Evolutionary conservation across 2,888 invertebrate species (phyloP).

Genomic region (Acrobasis repandana): DNA sequence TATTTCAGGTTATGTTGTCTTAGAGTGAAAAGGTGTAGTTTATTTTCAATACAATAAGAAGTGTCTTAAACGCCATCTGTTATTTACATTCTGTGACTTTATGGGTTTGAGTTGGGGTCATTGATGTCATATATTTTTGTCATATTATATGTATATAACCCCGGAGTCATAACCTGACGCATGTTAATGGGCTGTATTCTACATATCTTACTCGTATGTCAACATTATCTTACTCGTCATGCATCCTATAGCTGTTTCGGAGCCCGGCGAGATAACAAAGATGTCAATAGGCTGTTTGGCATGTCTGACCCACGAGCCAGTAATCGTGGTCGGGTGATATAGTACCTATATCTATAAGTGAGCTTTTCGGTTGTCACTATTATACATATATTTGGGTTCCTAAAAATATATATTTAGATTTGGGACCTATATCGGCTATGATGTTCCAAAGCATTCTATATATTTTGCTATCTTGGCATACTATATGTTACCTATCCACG

Average conservation of each 20-base stretch:
- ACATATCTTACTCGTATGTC: too few relatives aligned
- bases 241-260: too few relatives aligned
- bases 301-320: too few relatives aligned
- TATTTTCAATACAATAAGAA: not conserved
- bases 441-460: constrained; percentile 63
- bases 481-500: too few relatives aligned
- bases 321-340: too few relatives aligned
- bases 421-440: constrained; percentile 66
- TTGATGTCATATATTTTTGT: not conserved
- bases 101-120: constrained; percentile 1
- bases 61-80: constrained; percentile 35
- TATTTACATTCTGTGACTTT: constrained; percentile 27
- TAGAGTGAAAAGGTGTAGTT: too few relatives aligned
- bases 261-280: too few relatives aligned
- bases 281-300: too few relatives aligned
- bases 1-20: too few relatives aligned
- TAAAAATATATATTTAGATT: constrained; percentile 72
- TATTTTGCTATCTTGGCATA: not conserved
- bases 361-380: constrained; percentile 40
- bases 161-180: too few relatives aligned
- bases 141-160: not conserved
- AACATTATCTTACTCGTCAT: too few relatives aligned
- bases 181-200: too few relatives aligned
- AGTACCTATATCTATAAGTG: not conserved
- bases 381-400: constrained; percentile 67